Base-by-base conservation (phyloP, 2,888 invertebrate species). In the Xestia c-nigrum region DNA sequence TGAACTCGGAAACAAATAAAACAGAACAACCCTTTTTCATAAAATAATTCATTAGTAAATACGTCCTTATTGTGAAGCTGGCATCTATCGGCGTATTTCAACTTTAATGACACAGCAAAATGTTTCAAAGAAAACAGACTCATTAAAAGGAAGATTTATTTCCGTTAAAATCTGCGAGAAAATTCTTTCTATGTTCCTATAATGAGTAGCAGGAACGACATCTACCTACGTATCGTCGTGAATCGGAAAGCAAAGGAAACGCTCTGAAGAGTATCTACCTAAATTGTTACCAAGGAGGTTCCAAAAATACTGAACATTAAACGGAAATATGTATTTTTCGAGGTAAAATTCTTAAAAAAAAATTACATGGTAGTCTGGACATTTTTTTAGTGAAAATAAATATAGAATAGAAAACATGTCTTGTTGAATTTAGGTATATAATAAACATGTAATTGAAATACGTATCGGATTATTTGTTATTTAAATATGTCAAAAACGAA, bases 51-150 rank as follows among this genome's bases (percentile, higher is more conserved):
- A 81, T 85, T 75, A 66, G 66, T 66, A 63, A 87, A 78, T 61
- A 66, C 74, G 16, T 80, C 55, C 46, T 24, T 79, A 83, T 77
- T 81, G 78, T 84, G 12, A 68, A 72, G 72, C 70, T 61, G 52
- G 65, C 73, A 83, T 71, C 74, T 80, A 82, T 40, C 5, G 5
- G 5, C 9, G 78, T 75, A 79, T 85, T 87, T 81, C 70, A 73
- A 72, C 68, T 77, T 85, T 80, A 88, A 85, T 87, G 81, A 82
- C 81, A 82, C 79, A 75, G 78, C 70, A 71, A 74, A 78, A 83
- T 74, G 47, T 74, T 74, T 77, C 81, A 72, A 80, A 72, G 68
- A 74, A 80, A 70, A 63, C 63, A 80, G 64, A 50, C 72, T 70
- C 76, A 78, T 78, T 76, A 87, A 78, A 82, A 83, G 66, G 70